Evolutionary conservation across 2,888 invertebrate species (phyloP).

Genomic region (Cynaeus angustus): DNA sequence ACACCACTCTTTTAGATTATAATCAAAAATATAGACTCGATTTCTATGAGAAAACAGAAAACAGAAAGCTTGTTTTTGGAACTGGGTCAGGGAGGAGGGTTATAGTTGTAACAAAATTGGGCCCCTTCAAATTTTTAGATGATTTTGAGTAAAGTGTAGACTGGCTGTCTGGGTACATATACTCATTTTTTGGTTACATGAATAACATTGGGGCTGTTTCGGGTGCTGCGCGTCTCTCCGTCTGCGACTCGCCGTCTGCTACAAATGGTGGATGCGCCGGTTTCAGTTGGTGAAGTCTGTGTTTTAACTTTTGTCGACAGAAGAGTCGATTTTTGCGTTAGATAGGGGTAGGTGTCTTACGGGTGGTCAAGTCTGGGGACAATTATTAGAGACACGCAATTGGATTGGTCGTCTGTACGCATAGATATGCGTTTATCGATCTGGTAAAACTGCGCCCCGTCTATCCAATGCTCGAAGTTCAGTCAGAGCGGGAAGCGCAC

Average conservation of each 20-base stretch:
- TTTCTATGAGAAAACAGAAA: no score
- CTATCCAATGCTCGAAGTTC: conserved; percentile 61
- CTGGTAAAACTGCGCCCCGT: conserved; percentile 60
- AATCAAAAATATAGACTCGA: not conserved
- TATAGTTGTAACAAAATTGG: no score
- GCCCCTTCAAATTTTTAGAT: no score
- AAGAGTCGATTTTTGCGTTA: conserved; percentile 38
- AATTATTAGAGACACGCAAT: conserved; percentile 59
- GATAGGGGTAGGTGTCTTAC: conserved; percentile 48
- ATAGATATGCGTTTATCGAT: conserved; percentile 63
- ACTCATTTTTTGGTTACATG: conserved; percentile 27
- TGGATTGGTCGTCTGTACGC: conserved; percentile 64
- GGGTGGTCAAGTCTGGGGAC: conserved; percentile 54
- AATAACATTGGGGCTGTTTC: not conserved
- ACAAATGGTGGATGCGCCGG: conserved; percentile 51
- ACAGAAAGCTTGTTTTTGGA: no score
- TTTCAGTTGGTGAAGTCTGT: not conserved
- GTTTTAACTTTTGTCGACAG: not conserved
- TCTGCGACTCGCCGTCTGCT: not conserved
- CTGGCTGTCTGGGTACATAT: conserved; percentile 34
- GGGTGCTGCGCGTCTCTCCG: not conserved
- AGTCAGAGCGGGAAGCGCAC: conserved; percentile 65
- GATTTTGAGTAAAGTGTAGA: conserved; percentile 43
- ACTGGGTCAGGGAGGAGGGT: no score
- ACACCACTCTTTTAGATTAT: not conserved